Evolutionary conservation across 2,797 vertebrate species (phyloP).

Genomic region (Oreortyx pictus): DNA sequence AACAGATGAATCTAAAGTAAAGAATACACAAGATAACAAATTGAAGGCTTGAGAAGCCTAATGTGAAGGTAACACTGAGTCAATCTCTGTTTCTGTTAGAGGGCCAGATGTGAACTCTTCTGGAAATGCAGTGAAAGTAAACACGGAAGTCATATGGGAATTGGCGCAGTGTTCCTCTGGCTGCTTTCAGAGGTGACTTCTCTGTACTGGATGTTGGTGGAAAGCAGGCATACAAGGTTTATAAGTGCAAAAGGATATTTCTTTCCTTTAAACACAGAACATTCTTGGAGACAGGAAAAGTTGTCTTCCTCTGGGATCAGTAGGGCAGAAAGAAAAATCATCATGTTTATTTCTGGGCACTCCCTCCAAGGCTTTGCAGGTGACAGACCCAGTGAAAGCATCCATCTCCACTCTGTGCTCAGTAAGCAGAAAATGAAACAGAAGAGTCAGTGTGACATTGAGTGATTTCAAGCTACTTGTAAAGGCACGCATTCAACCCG

Average conservation of each 20-base stretch:
- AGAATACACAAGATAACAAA: not conserved
- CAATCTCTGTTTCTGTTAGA: not conserved
- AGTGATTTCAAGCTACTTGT: constrained; percentile 63
- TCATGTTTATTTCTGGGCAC: constrained; percentile 31
- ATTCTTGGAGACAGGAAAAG: not conserved
- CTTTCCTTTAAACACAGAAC: not conserved
- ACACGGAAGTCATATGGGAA: not conserved
- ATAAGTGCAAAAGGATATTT: not conserved
- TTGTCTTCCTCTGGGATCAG: not conserved
- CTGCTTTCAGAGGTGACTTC: not conserved
- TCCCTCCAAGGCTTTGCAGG: constrained; percentile 47
- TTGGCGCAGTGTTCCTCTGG: not conserved
- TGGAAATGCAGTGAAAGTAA: not conserved
- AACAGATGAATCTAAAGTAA: not conserved
- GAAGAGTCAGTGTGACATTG: constrained; percentile 67
- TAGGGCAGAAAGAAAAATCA: constrained; percentile 52
- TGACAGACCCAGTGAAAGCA: constrained; percentile 63
- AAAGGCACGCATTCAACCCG: constrained; percentile 40
- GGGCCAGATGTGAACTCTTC: not conserved
- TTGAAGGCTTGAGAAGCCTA: not conserved
- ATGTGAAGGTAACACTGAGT: not conserved
- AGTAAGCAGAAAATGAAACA: constrained; percentile 77
- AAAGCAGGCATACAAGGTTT: not conserved
- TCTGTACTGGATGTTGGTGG: not conserved
- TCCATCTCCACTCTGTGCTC: constrained; percentile 70